A percentile compares a stretch with the other conserved stretches of the same genome.
These are phyloP conservation scores for Heliconius cydno DNA, from an alignment of 2,888 invertebrate species.

Conservation along the genomic window DNA sequence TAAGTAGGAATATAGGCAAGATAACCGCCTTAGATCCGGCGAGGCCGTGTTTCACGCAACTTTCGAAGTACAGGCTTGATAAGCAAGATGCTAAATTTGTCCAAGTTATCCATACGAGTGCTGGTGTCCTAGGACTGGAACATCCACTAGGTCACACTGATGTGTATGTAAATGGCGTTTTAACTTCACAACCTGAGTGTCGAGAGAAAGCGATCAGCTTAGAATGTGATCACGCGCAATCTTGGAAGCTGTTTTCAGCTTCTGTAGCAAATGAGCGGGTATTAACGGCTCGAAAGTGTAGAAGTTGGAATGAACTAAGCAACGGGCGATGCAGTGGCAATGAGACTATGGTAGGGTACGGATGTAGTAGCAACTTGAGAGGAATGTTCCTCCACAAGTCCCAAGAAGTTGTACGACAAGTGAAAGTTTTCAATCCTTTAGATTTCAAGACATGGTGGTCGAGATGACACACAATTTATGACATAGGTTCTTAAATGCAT, in stretches of 20 bases:
- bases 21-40: constrained; percentile 76
- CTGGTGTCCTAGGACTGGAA: constrained; percentile 69
- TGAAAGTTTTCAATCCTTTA: constrained; percentile 60
- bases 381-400: constrained; percentile 70
- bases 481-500: not conserved
- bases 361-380: constrained; percentile 52
- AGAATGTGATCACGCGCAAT: constrained; percentile 71
- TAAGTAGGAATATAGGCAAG: constrained; percentile 59
- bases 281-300: constrained; percentile 60
- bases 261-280: constrained; percentile 57
- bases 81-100: constrained; percentile 68
- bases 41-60: constrained; percentile 66
- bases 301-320: constrained; percentile 60
- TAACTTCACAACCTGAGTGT: constrained; percentile 69
- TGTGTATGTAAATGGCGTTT: constrained; percentile 72
- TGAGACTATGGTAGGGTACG: constrained; percentile 60
- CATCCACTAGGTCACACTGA: constrained; percentile 69
- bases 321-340: constrained; percentile 61
- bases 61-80: constrained; percentile 58
- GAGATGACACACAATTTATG: constrained; percentile 32
- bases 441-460: constrained; percentile 52
- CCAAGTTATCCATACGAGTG: constrained; percentile 72
- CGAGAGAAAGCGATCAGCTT: constrained; percentile 60
- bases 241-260: constrained; percentile 68
- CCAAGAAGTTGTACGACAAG: constrained; percentile 46